Evolutionary conservation across 2,888 invertebrate genomes (phyloP).

Genomic region (Morinoia aosen): DNA sequence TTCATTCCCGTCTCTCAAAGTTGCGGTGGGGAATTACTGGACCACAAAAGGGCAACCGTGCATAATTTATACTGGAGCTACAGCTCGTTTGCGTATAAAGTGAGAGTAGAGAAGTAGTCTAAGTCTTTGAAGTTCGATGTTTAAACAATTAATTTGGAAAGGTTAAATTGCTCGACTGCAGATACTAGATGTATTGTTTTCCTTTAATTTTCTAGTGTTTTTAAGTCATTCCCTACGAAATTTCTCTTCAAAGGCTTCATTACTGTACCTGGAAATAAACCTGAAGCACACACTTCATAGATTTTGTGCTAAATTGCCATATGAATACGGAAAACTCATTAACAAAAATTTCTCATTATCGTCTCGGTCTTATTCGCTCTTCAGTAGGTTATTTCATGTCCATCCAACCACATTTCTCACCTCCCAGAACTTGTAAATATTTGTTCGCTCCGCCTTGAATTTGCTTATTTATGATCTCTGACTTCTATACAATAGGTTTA

Average conservation of each 20-base stretch:
- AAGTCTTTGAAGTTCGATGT: not conserved
- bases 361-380: no score
- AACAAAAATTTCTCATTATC: no score
- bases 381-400: no score
- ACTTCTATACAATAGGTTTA: no score
- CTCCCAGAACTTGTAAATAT: no score
- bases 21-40: not conserved
- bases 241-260: not conserved
- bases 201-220: not conserved
- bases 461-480: no score
- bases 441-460: no score
- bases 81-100: not conserved
- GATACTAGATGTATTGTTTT: not conserved
- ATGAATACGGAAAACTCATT: no score
- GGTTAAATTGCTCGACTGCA: not conserved
- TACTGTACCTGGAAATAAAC: not conserved
- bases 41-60: not conserved
- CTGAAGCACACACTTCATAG: not conserved
- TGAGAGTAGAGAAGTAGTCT: not conserved
- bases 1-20: not conserved
- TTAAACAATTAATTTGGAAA: not conserved
- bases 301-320: not conserved
- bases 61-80: not conserved
- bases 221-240: not conserved
- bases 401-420: no score